phyloP scores from a whole-genome alignment of 2,113 vertebrate species.

The Eclectus roratus region DNA sequence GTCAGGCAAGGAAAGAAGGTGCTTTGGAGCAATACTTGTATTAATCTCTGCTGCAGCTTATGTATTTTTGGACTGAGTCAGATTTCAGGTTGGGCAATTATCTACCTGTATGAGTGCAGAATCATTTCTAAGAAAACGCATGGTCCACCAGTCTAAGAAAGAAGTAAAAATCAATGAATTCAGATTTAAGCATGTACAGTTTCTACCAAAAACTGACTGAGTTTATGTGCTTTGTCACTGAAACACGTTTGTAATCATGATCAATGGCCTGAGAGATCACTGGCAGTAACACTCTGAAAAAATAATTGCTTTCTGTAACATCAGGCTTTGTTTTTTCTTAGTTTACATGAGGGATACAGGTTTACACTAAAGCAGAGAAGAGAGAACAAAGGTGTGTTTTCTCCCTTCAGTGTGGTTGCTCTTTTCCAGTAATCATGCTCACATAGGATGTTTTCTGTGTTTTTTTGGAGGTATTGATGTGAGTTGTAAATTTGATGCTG shows the following conservation, averaged over 20 bases:
- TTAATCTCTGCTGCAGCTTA: neutral
- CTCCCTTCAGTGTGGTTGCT: neutral
- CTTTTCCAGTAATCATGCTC: neutral
- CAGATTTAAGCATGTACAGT: fast-evolving
- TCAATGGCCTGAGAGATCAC: neutral
- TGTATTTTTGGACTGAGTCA: neutral
- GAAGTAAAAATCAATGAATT: too few relatives aligned
- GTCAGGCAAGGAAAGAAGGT: neutral
- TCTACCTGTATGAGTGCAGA: neutral
- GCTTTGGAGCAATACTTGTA: too few relatives aligned
- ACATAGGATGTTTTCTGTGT: neutral
- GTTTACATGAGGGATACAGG: neutral
- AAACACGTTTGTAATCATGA: neutral
- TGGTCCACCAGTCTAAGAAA: fast-evolving
- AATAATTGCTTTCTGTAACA: neutral
- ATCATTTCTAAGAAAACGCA: neutral
- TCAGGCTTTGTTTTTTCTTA: neutral
- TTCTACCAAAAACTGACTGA: neutral
- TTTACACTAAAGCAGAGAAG: neutral
- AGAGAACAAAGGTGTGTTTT: fast-evolving
- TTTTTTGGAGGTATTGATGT: neutral
- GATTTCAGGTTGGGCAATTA: neutral
- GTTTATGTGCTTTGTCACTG: neutral
- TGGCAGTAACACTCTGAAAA: neutral
- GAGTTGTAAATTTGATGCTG: neutral